Percentiles rank a stretch among this genome's conserved stretches.
Evolutionary conservation across 2,797 vertebrate genomes (phyloP).

Genomic region (Danio aesculapii): DNA sequence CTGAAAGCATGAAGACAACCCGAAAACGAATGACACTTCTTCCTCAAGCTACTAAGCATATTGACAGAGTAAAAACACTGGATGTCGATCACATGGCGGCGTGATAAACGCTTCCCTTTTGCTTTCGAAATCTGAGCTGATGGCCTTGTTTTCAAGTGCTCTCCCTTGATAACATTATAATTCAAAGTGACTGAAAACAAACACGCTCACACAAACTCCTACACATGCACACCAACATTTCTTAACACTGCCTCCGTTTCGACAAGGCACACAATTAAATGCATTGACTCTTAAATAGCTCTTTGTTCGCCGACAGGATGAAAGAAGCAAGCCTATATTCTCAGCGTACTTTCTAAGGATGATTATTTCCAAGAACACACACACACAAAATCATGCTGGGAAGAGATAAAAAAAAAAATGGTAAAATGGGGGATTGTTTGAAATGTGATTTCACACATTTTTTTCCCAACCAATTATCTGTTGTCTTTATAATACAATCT

Average conservation of each 20-base stretch:
- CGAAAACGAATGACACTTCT: constrained; percentile 27
- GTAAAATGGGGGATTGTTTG: background rate
- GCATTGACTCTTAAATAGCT: background rate
- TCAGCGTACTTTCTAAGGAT: background rate
- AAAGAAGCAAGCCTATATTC: background rate
- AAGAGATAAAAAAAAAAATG: background rate
- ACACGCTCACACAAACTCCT: constrained; percentile 26
- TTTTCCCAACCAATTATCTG: background rate
- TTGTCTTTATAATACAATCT: constrained; percentile 32
- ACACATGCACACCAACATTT: constrained; percentile 33
- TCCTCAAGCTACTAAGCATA: constrained; percentile 45
- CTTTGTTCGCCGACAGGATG: background rate
- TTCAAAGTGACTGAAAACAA: constrained; percentile 51
- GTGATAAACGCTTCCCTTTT: constrained; percentile 50
- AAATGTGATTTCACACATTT: constrained; percentile 23
- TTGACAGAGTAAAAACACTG: constrained; percentile 42
- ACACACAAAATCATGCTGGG: background rate
- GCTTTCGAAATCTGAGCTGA: constrained; percentile 35
- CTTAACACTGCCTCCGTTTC: constrained; percentile 54
- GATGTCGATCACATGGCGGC: constrained; percentile 37
- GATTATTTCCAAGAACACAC: constrained; percentile 10
- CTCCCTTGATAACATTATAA: constrained; percentile 53
- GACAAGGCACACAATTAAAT: constrained; percentile 56
- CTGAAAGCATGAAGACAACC: constrained; percentile 16
- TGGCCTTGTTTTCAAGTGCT: constrained; percentile 55